phyloP scores from a whole-genome alignment of 2,888 invertebrate genomes.

The Orgyia antiqua region DNA sequence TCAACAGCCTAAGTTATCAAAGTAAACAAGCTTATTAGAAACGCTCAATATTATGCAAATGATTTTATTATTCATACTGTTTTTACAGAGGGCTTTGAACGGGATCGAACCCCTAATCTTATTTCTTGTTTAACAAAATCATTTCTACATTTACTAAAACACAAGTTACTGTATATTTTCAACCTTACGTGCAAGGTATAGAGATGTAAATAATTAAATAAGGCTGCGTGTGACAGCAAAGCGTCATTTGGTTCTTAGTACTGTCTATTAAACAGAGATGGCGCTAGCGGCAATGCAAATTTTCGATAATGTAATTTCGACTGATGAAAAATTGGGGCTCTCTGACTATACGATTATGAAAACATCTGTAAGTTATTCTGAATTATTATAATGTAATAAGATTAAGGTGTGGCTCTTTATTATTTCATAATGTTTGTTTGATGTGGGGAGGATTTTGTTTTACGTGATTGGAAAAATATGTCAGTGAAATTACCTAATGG shows the following conservation, averaged over 20 bases:
- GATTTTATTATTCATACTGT: slow-evolving; percentile 75
- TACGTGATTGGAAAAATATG: slow-evolving; percentile 38
- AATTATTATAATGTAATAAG: slow-evolving; percentile 70
- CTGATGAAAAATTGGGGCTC: slow-evolving; percentile 70
- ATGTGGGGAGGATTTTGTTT: slow-evolving; percentile 40
- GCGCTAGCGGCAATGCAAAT: slow-evolving; percentile 72
- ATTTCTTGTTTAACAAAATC: slow-evolving; percentile 41
- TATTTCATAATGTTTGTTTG: slow-evolving; percentile 70
- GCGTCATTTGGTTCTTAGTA: slow-evolving; percentile 38
- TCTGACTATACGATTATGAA: slow-evolving; percentile 63
- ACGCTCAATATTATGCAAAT: slow-evolving; percentile 71
- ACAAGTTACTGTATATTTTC: slow-evolving; percentile 14
- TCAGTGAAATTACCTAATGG: slow-evolving; percentile 37
- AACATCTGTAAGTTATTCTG: slow-evolving; percentile 71
- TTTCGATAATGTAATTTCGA: slow-evolving; percentile 67
- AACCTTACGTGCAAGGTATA: slow-evolving; percentile 24
- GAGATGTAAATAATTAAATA: slow-evolving; percentile 6
- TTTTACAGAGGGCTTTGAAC: slow-evolving; percentile 66
- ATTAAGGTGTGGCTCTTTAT: slow-evolving; percentile 63
- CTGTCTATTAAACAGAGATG: slow-evolving; percentile 58
- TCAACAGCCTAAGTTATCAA: slow-evolving; percentile 51
- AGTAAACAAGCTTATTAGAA: slow-evolving; percentile 64
- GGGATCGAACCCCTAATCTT: slow-evolving; percentile 65
- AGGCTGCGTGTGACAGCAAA: slow-evolving; percentile 9
- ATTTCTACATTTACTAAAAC: slow-evolving; percentile 20